Evolutionary conservation across 2,797 vertebrate species (phyloP), one percentile per base, ranked within the genome.

Genomic region (Lepus oiostolus): DNA sequence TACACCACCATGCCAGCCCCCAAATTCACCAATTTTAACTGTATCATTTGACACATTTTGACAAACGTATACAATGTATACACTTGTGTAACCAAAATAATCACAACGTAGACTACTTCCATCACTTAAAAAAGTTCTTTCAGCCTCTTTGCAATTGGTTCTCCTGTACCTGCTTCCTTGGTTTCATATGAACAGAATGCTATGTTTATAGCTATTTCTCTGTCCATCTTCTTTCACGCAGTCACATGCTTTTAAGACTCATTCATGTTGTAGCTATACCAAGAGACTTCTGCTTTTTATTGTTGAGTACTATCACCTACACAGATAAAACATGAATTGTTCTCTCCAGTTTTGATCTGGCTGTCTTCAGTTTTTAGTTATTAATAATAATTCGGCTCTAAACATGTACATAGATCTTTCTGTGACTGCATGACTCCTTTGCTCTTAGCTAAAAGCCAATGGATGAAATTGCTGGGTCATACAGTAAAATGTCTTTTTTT

Each of bases 211-310:
- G 54, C 35, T 47, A 32, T 47, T 76, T 84, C 32, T 54, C 13
- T 47, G 63, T 71, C 62, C 67, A 80, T 47, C 65, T 94, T 79
- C 65, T 94, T 79, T 79, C 50, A 77, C 30, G 35, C 65, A 75
- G 30, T 9, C 81, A 88, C 79, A 88, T 76, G 38, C 58, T 92
- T 85, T 4, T 85, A 74, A 77, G 77, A 94, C 85, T 90, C 89
- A 92, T 32, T 26, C n/a, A 67, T 24, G 42, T 26, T 81, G 19
- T 13, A 71, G 42, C n/a, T 22, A 50, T 50, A 50, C 60, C 5
- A 28, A 35, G 1, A 42, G 47, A 30, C 71, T 30, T 22, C 68
- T 74, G 26, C 16, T 79, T 71, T 83, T 79, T 22, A 82, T 32
- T 81, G 67, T 28, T 77, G 50, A 76, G 67, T 63, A 38, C 13